Evolutionary conservation across 1,140 invertebrate genomes (phyloP), one percentile per base, ranked within the genome.

Genomic region (Lordiphosa collinella): DNA sequence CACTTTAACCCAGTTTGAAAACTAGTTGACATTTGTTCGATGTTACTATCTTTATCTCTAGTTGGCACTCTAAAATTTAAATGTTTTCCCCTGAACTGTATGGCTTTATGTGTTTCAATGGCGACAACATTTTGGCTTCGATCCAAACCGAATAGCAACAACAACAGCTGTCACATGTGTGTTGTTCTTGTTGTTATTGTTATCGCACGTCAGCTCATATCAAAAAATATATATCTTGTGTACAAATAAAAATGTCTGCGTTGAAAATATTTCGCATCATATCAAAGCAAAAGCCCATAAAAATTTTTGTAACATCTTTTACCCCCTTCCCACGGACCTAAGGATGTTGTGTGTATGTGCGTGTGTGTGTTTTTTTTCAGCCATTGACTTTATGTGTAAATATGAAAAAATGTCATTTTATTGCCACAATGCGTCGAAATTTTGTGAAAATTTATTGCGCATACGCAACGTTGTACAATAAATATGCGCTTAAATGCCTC

Each of bases 331-430:
- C 11, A 6, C 49, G 8, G 14, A 3, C 4, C 35, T 12, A 36
- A 22, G 48, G 48, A 29, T 6, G 25, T 9, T 36, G 14, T 35
- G 34, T 37, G 16, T 10, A n/a, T 35, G 34, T 37, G 16, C 5
- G 16, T 34, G 18, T 31, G 7, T 16, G 18, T 37, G 6, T 32
- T n/a, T 46, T 46, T 50, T 61, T 61, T 76, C 44, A 57, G 52
- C 57, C 76, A 43, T 67, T 84, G 78, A 84, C 76, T 82, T 84
- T 76, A 84, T 84, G 78, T 84, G 78, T 78, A 84, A 84, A 84
- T 84, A 84, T 84, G 78, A 84, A 84, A 84, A 84, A 84, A 84
- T 84, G 63, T 63, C 78, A 84, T 84, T 84, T 82, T 78, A 84
- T 84, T 84, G 78, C 78, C 73, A 84, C 78, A 84, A 78, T 76